Conservation (phyloP, 2,888 invertebrate genomes). For the Artemia sinica region DNA sequence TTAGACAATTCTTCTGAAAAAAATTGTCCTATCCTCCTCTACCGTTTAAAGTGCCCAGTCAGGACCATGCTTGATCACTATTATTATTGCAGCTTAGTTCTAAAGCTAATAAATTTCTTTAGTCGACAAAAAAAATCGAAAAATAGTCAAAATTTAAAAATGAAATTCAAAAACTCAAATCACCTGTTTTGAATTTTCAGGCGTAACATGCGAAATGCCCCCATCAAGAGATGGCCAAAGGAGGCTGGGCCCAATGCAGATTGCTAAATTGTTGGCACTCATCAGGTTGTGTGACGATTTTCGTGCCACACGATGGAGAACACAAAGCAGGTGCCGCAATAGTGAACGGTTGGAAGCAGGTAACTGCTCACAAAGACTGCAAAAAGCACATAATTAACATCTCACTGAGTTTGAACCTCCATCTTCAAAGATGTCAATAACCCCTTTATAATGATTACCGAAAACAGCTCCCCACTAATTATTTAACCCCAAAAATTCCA, state of each 20-base stretch:
- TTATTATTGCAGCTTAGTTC: no score
- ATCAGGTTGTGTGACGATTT: slow-evolving; percentile 61
- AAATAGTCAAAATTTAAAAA: background rate
- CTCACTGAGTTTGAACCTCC: no score
- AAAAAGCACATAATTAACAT: background rate
- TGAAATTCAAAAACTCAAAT: slow-evolving; percentile 6
- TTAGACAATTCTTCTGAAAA: no score
- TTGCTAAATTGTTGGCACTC: slow-evolving; percentile 68
- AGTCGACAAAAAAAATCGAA: slow-evolving; percentile 30
- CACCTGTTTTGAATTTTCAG: slow-evolving; percentile 17
- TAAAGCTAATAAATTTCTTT: slow-evolving; percentile 44
- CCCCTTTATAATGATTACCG: no score
- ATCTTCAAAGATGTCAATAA: no score
- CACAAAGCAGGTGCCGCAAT: slow-evolving; percentile 60
- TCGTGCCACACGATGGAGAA: slow-evolving; percentile 60
- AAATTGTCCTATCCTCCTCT: no score
- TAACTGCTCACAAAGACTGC: slow-evolving; percentile 36
- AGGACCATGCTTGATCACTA: no score
- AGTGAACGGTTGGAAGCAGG: slow-evolving; percentile 60
- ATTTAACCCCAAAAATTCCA: no score
- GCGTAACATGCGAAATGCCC: background rate
- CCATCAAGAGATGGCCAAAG: slow-evolving; percentile 45
- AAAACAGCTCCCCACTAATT: no score
- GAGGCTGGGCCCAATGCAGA: slow-evolving; percentile 71
- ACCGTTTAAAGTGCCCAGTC: no score